Base-by-base conservation (phyloP, 1,140 invertebrate species). In the Heliothis subflexa region DNA sequence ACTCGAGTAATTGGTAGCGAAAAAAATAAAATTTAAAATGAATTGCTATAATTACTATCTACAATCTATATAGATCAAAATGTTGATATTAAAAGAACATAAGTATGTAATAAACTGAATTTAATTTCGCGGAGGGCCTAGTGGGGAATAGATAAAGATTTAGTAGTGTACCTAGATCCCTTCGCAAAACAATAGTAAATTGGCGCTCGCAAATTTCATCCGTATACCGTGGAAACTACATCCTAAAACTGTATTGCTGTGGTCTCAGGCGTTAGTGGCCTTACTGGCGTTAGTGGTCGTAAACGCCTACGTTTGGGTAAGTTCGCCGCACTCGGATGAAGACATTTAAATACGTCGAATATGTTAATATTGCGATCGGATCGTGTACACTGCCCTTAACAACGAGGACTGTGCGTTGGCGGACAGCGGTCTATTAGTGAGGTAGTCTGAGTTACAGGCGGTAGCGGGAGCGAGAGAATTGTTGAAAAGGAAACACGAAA, bases 291-390 rank as follows among this genome's bases (percentile, higher is more conserved):
- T 61, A 55, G 21, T 72, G 70, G 74, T 50, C 45, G 55, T 78
- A 78, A 78, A 61, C 80, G 79, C 79, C 79, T 77, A 81, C 79
- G 64, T 49, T 79, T 75, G 9, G 78, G 72, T 78, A 72, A 72
- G 79, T 77, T 77, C 74, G 61, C 28, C 68, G 64, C 73, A 62
- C 66, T 79, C 50, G 61, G 68, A 81, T 81, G 54, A 81, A 81
- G 80, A 81, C 80, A 75, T 81, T 81, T 78, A 74, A 70, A 78
- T 75, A 75, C 55, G 71, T 81, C 40, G 59, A 50, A 72, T 81
- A 76, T 77, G 74, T 77, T 81, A 78, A 78, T 81, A 73, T 68
- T 66, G 71, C 70, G 80, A 81, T 78, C 66, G 70, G 76, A 78
- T 55, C 45, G 80, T 81, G 80, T 78, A 62, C 80, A 57, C 64